Evolutionary conservation across 2,888 invertebrate genomes (phyloP).

Genomic region (Morpho achilles): DNA sequence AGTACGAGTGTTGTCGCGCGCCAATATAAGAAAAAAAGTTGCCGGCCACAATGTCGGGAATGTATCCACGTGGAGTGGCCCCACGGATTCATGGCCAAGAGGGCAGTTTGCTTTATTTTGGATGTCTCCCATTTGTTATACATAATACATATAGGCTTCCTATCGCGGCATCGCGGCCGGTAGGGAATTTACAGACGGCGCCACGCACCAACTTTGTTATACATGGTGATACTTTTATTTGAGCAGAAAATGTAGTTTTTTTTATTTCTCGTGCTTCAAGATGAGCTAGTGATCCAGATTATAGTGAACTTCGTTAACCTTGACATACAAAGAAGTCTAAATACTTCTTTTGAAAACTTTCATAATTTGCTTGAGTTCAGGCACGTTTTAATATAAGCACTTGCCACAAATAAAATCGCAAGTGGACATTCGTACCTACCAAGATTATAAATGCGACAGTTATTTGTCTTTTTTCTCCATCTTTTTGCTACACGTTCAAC

Average conservation of each 20-base stretch:
- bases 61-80: constrained; percentile 60
- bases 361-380: no score
- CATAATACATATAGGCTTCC: constrained; percentile 72
- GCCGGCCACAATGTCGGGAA: constrained; percentile 65
- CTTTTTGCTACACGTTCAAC: no score
- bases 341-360: no score
- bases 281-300: no score
- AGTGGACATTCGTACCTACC: no score
- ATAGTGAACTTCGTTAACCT: no score
- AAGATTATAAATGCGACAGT: no score
- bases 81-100: constrained; percentile 56
- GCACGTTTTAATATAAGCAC: no score
- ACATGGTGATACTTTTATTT: constrained; percentile 44
- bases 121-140: constrained; percentile 78
- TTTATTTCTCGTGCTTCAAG: no score
- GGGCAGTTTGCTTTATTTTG: constrained; percentile 67
- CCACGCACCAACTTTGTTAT: constrained; percentile 51
- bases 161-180: constrained; percentile 71
- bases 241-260: background rate
- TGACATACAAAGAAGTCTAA: no score
- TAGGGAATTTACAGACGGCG: constrained; percentile 72
- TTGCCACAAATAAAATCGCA: no score
- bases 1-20: constrained; percentile 40
- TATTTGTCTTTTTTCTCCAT: no score
- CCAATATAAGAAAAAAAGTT: constrained; percentile 54